phyloP scores from a whole-genome alignment of 2,797 vertebrate species.

The Liparis tanakae region DNA sequence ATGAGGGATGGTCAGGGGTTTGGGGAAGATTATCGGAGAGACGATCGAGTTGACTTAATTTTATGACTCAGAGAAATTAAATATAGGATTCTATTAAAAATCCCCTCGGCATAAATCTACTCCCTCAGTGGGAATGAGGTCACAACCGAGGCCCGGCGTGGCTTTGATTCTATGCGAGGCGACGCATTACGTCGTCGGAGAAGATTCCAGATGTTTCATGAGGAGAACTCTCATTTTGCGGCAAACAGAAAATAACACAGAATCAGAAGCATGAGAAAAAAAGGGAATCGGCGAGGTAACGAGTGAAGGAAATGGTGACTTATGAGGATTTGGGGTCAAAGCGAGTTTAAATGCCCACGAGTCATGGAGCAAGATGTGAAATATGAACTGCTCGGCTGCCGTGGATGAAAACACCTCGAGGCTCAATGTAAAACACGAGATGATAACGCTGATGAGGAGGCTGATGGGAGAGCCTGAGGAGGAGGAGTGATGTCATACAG shows the following conservation, averaged over 20 bases:
- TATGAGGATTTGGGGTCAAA: background rate
- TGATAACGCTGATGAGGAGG: constrained; percentile 3
- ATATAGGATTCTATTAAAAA: constrained; percentile 9
- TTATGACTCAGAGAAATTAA: constrained; percentile 36
- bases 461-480: background rate
- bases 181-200: background rate
- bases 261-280: background rate
- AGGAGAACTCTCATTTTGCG: background rate
- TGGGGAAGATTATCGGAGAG: constrained; percentile 40
- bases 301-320: background rate
- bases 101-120: background rate
- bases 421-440: constrained; percentile 1
- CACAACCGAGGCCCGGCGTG: background rate
- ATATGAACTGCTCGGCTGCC: constrained; percentile 34
- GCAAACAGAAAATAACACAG: constrained; percentile 5
- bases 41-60: constrained; percentile 44
- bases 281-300: background rate
- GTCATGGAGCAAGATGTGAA: constrained; percentile 15
- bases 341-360: constrained; percentile 22
- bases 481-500: background rate
- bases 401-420: background rate
- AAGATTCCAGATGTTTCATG: background rate
- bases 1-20: constrained; percentile 62
- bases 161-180: background rate
- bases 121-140: constrained; percentile 3